Base-by-base conservation (phyloP, 2,113 vertebrate genomes). In the Syngnathus typhle region DNA sequence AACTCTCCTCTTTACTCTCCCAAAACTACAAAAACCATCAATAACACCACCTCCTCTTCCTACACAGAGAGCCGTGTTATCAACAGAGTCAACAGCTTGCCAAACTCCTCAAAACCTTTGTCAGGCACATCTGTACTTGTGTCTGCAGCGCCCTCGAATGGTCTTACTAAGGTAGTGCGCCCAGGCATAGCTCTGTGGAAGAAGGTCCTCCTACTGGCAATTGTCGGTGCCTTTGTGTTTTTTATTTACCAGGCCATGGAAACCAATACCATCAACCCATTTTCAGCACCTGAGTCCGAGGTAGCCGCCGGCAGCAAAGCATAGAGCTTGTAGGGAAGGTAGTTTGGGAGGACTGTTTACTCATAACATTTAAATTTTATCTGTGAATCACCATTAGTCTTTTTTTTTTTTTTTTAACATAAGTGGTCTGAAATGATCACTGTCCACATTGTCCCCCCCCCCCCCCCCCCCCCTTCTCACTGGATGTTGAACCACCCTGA, bases 171-270 rank as follows among this genome's bases (percentile, higher is more conserved):
- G 49, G 70, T 64, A 2, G 66, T 47, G 0, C 78, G 79, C 65
- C 88, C 79, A 32, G 82, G 85, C 11, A 2, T 93, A 80, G 89
- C 93, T 2, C 74, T 94, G 71, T 99, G 96, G 97, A 90, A 93
- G 75, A 95, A 97, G 92, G 85, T 96, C 69, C 74, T 96, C 79
- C 87, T 98, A 32, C 83, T 95, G 69, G 85, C 90, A 37, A 36
- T 90, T 3, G 82, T 95, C 68, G 90, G 79, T 0, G 83, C 86
- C 16, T 95, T 98, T 84, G 82, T 95, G 72, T 90, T 95, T 87
- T 83, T 95, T 60, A 89, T 99, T 67, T 98, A 96, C 87, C 95
- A 97, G 86, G 90, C 93, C 82, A 98, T 99, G 95, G 97, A 98
- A 91, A 92, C 92, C 83, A 94, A 95, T 84, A 87, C 90, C 89